Percentiles rank a stretch among this genome's conserved stretches.
phyloP scores from a whole-genome alignment of 2,888 invertebrate genomes.

The Caenorhabditis zanzibari region DNA sequence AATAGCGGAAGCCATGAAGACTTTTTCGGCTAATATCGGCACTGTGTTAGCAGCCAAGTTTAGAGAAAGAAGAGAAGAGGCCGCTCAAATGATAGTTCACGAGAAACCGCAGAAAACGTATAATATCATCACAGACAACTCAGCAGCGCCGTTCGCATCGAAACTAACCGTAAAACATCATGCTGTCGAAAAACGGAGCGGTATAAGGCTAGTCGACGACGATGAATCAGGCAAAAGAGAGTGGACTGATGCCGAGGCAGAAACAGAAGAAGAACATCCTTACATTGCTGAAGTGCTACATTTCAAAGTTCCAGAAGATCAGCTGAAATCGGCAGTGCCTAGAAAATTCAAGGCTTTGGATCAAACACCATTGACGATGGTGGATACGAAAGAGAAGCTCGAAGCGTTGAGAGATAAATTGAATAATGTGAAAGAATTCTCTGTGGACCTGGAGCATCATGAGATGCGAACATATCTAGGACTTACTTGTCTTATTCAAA shows the following conservation, averaged over 20 bases:
- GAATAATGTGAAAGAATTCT: slow-evolving; percentile 88
- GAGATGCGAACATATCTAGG: slow-evolving; percentile 94
- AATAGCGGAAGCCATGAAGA: slow-evolving; percentile 53
- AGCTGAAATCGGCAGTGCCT: slow-evolving; percentile 63
- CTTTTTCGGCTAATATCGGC: slow-evolving; percentile 66
- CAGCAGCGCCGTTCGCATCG: slow-evolving; percentile 37
- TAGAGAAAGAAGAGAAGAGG: slow-evolving; percentile 57
- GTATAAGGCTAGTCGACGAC: slow-evolving; percentile 50
- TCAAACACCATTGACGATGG: slow-evolving; percentile 88
- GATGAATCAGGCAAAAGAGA: slow-evolving; percentile 61
- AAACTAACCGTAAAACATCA: slow-evolving; percentile 57
- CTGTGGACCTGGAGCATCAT: slow-evolving; percentile 94
- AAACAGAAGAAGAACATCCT: slow-evolving; percentile 74
- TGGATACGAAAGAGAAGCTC: slow-evolving; percentile 88
- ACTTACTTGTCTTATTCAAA: slow-evolving; percentile 95
- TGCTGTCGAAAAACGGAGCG: slow-evolving; percentile 37
- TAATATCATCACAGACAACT: slow-evolving; percentile 84
- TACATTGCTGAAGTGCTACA: slow-evolving; percentile 77
- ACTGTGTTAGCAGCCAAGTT: slow-evolving; percentile 57
- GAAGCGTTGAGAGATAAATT: slow-evolving; percentile 88
- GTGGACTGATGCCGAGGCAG: slow-evolving; percentile 50
- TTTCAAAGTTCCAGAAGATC: slow-evolving; percentile 68
- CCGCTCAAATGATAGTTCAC: slow-evolving; percentile 51
- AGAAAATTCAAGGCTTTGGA: slow-evolving; percentile 86
- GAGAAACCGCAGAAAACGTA: slow-evolving; percentile 66